Conservation (phyloP, 2,113 vertebrate genomes). For the Acanthisitta chloris region DNA sequence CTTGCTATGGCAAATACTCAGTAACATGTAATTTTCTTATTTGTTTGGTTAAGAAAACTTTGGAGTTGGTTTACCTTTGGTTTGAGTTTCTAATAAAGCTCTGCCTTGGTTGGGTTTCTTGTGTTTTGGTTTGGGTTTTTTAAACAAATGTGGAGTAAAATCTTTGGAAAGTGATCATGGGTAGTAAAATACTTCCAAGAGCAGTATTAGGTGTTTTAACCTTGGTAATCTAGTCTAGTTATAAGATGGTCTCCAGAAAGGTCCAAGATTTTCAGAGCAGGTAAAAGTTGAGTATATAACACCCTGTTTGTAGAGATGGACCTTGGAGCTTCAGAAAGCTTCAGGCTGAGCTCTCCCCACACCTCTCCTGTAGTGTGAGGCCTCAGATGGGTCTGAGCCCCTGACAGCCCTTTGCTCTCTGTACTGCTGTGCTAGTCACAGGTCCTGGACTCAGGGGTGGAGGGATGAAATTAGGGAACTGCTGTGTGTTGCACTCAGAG, state of each 20-base stretch:
- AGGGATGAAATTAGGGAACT: background rate
- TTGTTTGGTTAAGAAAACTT: background rate
- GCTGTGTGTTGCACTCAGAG: background rate
- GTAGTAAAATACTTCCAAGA: background rate
- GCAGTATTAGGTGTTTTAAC: background rate
- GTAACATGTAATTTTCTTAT: background rate
- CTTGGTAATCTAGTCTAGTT: background rate
- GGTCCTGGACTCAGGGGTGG: background rate
- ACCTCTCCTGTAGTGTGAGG: background rate
- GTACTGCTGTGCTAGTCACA: rapidly evolving
- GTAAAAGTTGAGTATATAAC: background rate
- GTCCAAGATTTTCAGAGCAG: background rate
- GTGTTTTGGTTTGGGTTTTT: too few relatives aligned
- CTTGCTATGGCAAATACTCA: background rate
- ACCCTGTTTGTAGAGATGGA: background rate
- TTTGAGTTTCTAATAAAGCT: background rate
- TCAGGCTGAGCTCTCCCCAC: background rate
- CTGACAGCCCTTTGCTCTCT: background rate
- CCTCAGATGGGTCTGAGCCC: background rate
- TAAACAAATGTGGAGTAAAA: background rate
- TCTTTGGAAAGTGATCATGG: background rate
- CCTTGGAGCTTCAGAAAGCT: background rate
- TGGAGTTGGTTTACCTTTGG: background rate
- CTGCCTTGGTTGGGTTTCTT: background rate
- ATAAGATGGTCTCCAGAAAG: background rate